Evolutionary conservation across 2,797 vertebrate genomes (phyloP).

Genomic region (Miopithecus talapoin): DNA sequence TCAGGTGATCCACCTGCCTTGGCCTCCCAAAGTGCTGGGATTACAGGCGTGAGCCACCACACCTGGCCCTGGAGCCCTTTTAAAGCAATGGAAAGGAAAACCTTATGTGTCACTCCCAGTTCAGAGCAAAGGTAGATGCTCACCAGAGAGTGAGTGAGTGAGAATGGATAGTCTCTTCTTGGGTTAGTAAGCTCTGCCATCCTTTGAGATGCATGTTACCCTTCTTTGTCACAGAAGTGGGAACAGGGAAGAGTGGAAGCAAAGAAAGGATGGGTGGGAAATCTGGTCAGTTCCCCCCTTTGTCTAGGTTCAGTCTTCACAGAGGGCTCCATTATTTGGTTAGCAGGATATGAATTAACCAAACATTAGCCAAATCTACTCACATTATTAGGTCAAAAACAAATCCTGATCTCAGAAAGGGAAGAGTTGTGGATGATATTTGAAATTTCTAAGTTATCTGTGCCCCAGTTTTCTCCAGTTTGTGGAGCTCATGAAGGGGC

Average conservation of each 20-base stretch:
- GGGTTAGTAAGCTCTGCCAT: not conserved
- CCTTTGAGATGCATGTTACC: not conserved
- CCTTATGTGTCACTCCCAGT: not conserved
- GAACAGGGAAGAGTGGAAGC: not conserved
- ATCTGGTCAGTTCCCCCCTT: not conserved
- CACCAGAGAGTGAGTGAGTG: not conserved
- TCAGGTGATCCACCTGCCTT: too few species aligned
- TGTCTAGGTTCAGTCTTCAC: not conserved
- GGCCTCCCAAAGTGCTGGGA: too few species aligned
- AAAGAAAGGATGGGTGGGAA: not conserved
- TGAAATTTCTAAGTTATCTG: conserved; percentile 49
- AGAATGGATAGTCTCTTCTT: not conserved
- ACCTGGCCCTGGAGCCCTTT: not conserved
- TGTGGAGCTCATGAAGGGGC: conserved; percentile 9
- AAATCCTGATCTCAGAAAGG: conserved; percentile 38
- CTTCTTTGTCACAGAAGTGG: not conserved
- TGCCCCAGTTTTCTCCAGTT: conserved; percentile 41
- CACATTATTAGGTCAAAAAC: conserved; percentile 45
- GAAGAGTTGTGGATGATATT: conserved; percentile 48
- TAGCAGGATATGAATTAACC: conserved; percentile 65
- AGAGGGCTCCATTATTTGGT: conserved; percentile 48
- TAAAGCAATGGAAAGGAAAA: not conserved
- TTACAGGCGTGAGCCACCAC: too few species aligned
- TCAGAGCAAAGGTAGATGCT: not conserved
- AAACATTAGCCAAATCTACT: conserved; percentile 56